A percentile compares a stretch with the other conserved stretches of the same genome.
Conservation (phyloP, 2,113 vertebrate species). For the Accipiter cooperii region DNA sequence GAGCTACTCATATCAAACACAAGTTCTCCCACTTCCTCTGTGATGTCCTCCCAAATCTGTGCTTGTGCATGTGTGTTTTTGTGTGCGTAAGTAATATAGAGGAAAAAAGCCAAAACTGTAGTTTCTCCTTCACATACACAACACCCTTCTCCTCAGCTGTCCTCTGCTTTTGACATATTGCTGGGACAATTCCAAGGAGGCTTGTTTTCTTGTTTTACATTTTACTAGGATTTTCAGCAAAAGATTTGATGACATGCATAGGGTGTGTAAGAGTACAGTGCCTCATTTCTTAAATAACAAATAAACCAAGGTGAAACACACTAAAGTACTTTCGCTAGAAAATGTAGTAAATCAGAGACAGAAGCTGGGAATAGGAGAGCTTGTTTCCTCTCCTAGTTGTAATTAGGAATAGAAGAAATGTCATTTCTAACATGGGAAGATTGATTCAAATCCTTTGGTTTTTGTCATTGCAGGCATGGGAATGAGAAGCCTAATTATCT, state of each 20-base stretch:
- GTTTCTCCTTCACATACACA: slow-evolving; percentile 12
- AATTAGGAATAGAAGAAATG: not conserved
- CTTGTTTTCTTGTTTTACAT: slow-evolving; percentile 14
- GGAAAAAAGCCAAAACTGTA: not conserved
- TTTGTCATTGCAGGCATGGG: not conserved
- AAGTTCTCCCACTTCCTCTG: not conserved
- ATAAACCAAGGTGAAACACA: not conserved
- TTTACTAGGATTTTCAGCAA: not conserved
- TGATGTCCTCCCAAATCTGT: not conserved
- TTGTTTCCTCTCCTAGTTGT: not conserved
- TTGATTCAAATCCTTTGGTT: not conserved
- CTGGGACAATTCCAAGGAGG: not conserved
- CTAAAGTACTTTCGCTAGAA: not conserved
- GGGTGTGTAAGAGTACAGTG: not conserved
- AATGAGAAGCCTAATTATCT: not conserved
- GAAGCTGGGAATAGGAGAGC: not conserved
- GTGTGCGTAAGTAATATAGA: not conserved
- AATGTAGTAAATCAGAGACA: not conserved
- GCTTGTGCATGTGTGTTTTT: not conserved
- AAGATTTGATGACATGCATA: not conserved
- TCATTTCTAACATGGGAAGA: not conserved
- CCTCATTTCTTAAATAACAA: not conserved
- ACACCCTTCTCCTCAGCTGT: slow-evolving; percentile 23
- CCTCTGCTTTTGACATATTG: slow-evolving; percentile 25
- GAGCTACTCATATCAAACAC: not conserved